Conservation (phyloP, 1,140 invertebrate species). For the Drosophila parabipectinata region DNA sequence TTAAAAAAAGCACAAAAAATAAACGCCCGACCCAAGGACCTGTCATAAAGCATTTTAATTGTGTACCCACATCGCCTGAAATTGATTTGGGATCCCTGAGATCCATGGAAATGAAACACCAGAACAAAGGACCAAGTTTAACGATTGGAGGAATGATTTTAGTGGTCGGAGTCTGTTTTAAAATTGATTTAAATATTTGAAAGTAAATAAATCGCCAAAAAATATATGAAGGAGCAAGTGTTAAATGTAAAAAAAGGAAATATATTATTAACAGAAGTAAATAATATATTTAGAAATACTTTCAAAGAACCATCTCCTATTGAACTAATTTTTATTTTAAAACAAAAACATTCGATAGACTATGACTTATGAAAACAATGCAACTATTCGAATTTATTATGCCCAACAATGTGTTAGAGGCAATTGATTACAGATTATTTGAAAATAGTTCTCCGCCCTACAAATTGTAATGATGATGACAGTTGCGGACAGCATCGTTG, state of each 20-base stretch:
- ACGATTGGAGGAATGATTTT: constrained; percentile 29
- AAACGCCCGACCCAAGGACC: constrained; percentile 40
- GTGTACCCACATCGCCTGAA: constrained; percentile 38
- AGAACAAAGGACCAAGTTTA: constrained; percentile 22
- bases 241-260: no score
- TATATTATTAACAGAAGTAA: no score
- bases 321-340: no score
- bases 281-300: no score
- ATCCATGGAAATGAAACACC: constrained; percentile 25
- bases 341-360: no score
- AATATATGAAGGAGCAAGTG: no score
- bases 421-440: no score
- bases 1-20: constrained; percentile 41
- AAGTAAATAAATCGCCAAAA: no score
- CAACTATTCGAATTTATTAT: no score
- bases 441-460: constrained; percentile 11
- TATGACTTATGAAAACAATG: no score
- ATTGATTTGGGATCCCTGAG: constrained; percentile 18
- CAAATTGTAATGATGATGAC: constrained; percentile 86
- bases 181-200: no score
- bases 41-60: constrained; percentile 74
- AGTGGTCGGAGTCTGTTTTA: not conserved
- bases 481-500: constrained; percentile 95
- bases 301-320: no score
- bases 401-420: constrained; percentile 13